Base-by-base conservation (phyloP, 2,113 vertebrate genomes). In the Psilopogon haemacephalus region DNA sequence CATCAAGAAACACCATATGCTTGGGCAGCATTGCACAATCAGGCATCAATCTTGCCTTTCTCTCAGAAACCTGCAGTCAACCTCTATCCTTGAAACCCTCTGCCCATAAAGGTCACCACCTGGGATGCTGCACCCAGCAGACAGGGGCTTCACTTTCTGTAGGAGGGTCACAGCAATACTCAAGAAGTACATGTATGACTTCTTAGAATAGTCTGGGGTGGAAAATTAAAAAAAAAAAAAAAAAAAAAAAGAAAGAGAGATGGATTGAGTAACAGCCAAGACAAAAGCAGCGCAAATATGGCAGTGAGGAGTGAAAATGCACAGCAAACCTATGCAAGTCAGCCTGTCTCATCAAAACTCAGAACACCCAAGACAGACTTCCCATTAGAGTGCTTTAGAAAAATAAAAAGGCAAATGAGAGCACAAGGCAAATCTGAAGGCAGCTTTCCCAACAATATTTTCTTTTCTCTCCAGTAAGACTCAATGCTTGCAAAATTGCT, bases 391-490 rank as follows among this genome's bases (percentile, higher is more conserved):
- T 35, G 35, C 35, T 91, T 69, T 26, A 62, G 60, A 69, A 95
- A 93, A 86, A 17, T 44, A 7, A 64, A 84, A 89, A 84, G 63
- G 42, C 35, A 88, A 90, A 69, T 35, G 30, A 46, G 24, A 73
- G 20, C 28, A 60, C 19, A n/a, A 10, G 55, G 48, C n/a, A 87
- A 89, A 90, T 80, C 52, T 72, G 86, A 52, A 56, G 60, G 30
- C 2, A 4, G 35, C 33, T 62, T 88, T 88, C 77, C 64, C 20
- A 64, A 73, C 44, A 67, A 44, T 30, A 28, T 71, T 88, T 87
- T 90, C 80, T 76, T 68, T 85, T 67, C 83, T 82, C 59, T 69
- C 88, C 77, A 74, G 73, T 68, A 95, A 91, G 92, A 94, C 79
- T 12, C 54, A 40, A 91, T 10, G 2, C 93, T 91, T 59, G 60